These are phyloP conservation scores for Podilymbus podiceps DNA, from an alignment of 2,113 vertebrate genomes.

Conservation along the genomic window DNA sequence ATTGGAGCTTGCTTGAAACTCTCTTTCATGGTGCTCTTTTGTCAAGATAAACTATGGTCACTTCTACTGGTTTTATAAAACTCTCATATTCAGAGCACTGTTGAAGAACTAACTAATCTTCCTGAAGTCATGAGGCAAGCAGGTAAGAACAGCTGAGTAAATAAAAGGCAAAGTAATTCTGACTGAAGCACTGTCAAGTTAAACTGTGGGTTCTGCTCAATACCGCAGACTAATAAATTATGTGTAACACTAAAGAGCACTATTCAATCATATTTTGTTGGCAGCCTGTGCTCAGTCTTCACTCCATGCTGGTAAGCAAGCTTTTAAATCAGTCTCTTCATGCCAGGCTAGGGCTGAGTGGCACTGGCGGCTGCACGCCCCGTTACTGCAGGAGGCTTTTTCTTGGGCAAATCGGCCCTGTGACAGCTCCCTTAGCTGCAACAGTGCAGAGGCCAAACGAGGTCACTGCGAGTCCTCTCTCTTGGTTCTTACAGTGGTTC, in stretches of 20 bases:
- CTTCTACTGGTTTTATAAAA: not conserved
- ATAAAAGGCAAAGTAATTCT: not conserved
- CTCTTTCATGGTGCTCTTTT: not conserved
- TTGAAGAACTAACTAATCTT: not conserved
- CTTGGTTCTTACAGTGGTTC: not conserved
- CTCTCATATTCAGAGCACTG: not conserved
- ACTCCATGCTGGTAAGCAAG: not conserved
- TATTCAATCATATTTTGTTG: not conserved
- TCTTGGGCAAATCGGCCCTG: not conserved
- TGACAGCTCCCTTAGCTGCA: not conserved
- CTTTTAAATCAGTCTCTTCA: not conserved
- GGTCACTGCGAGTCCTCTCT: not conserved
- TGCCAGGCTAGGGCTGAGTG: not conserved
- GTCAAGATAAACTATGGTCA: not conserved
- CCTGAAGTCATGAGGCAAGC: not conserved
- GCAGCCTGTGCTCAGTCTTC: not conserved
- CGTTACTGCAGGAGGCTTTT: not conserved
- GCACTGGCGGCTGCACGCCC: not conserved
- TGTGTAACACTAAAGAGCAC: not conserved
- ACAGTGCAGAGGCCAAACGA: not conserved
- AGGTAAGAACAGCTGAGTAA: not conserved
- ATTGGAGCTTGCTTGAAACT: not conserved
- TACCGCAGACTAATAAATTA: not conserved
- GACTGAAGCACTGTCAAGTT: not conserved
- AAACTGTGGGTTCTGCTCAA: not conserved